Evolutionary conservation across 2,113 vertebrate species (phyloP).

Genomic region (Dasyprocta punctata): DNA sequence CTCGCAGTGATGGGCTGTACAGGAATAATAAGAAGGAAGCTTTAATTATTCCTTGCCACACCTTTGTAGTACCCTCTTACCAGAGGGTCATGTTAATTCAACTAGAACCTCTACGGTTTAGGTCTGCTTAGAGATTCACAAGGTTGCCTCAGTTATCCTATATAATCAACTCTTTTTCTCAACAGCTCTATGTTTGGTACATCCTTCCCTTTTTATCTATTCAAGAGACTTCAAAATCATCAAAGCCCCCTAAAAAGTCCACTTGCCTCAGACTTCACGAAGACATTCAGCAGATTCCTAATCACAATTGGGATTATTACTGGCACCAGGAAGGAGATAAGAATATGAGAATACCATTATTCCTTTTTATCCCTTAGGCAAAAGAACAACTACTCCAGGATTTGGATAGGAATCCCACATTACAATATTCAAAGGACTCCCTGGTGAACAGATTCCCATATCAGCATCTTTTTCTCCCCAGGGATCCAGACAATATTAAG

Average conservation of each 20-base stretch:
- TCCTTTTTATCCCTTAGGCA: neutral
- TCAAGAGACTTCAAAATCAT: slow-evolving; percentile 45
- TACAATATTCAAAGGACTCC: neutral
- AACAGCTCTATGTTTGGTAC: neutral
- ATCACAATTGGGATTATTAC: neutral
- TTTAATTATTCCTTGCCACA: neutral
- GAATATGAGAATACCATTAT: neutral
- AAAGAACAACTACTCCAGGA: slow-evolving; percentile 10
- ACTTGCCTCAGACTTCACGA: neutral
- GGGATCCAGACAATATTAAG: neutral
- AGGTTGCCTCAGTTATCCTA: neutral
- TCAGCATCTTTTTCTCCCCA: neutral
- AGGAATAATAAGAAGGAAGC: slow-evolving; percentile 15
- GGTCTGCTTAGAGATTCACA: slow-evolving; percentile 14
- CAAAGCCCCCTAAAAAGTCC: neutral
- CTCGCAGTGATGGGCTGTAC: neutral
- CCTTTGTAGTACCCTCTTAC: neutral
- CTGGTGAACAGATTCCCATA: neutral
- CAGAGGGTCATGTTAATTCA: neutral
- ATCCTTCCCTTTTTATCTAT: neutral
- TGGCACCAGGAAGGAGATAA: slow-evolving; percentile 26
- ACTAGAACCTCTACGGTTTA: neutral
- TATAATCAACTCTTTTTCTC: neutral
- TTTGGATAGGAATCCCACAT: neutral
- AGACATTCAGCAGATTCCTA: neutral